Evolutionary conservation across 2,113 vertebrate genomes (phyloP), one percentile per base, ranked within the genome.

Genomic region (Macquaria australasica): DNA sequence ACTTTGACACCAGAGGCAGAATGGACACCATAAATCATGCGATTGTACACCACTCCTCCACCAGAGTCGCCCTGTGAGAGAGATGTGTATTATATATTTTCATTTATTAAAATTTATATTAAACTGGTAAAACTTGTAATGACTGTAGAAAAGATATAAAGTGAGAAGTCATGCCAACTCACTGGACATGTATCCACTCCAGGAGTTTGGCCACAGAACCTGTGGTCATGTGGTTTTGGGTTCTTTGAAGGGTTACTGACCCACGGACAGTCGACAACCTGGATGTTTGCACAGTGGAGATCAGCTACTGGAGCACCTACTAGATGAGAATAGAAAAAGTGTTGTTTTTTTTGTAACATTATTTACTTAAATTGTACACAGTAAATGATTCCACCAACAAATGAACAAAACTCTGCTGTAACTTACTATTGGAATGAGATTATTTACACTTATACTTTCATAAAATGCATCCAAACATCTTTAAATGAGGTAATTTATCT

Each of bases 1-100:
- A 5, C 48, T 20, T 1, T 0, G n/a, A n/a, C n/a, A 53, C 28
- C 43, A 43, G 2, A 8, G 2, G 2, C 1, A 4, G 1, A 8
- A 23, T 5, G 4, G 55, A 58, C 23, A 25, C 55, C 55, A 11
- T 58, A 58, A 58, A 58, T 58, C 10, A 0, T 58, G 55, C 2
- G 0, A n/a, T 14, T 14, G 55, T 12, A 5, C 23, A 25, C n/a
- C 23, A 25, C 55, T 25, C 55, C 55, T 58, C 55, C 55, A 25
- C 55, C 55, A 25, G 55, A 58, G 55, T 58, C 55, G 1, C 55
- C 55, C 55, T 58, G 55, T 58, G 1, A 58, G 10, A 58, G 55
- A 58, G n/a, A 25, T 25, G 23, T 25, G n/a, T 55, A 25, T 43
- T 58, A 15, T 23, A 3, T 23, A 1, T 50, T 10, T 10, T 43